Conservation (phyloP, 1,140 invertebrate species). For the Notospermus geniculatus region DNA sequence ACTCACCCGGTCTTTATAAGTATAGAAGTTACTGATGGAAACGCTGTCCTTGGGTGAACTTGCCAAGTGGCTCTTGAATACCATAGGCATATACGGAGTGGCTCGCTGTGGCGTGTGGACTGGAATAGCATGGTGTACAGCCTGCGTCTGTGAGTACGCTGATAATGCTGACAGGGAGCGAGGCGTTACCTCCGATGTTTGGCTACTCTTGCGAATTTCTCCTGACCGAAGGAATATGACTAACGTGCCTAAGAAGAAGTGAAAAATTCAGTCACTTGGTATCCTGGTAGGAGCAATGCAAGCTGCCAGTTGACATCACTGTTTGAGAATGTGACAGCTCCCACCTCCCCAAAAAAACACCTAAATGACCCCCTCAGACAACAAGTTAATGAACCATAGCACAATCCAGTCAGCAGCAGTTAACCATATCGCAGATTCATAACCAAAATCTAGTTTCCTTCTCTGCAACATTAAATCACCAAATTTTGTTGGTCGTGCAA, state of each 20-base stretch:
- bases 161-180: slow-evolving; percentile 75
- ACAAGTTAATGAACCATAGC: too few species aligned
- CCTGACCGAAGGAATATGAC: slow-evolving; percentile 74
- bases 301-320: too few species aligned
- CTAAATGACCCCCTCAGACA: too few species aligned
- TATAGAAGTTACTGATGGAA: slow-evolving; percentile 64
- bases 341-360: too few species aligned
- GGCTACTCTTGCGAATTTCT: slow-evolving; percentile 68
- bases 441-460: too few species aligned
- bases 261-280: not conserved
- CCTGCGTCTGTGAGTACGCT: slow-evolving; percentile 38
- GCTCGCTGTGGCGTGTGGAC: slow-evolving; percentile 14
- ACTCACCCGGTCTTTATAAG: slow-evolving; percentile 30
- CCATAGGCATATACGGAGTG: slow-evolving; percentile 4
- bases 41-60: slow-evolving; percentile 29
- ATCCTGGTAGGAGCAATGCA: too few species aligned
- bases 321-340: too few species aligned
- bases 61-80: slow-evolving; percentile 34
- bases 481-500: too few species aligned
- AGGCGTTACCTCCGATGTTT: slow-evolving; percentile 67
- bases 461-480: too few species aligned
- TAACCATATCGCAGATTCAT: too few species aligned
- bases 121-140: slow-evolving; percentile 14
- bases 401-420: too few species aligned
- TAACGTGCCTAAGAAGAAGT: slow-evolving; percentile 30